Conservation (phyloP, 2,113 vertebrate genomes). For the Bagarius yarrelli region DNA sequence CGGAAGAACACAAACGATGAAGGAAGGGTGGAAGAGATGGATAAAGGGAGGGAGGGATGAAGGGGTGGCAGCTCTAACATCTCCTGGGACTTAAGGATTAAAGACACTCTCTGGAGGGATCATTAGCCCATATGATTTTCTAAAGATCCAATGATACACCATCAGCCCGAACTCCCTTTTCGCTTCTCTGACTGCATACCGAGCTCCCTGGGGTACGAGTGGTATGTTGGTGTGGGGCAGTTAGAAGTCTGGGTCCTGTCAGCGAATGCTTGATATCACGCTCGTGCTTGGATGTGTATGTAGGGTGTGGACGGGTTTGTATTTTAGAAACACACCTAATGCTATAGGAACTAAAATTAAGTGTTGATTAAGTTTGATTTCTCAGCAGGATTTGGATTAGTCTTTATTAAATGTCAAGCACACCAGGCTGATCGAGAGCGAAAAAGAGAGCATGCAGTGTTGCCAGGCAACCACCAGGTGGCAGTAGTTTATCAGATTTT, state of each 20-base stretch:
- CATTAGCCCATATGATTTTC: constrained; percentile 61
- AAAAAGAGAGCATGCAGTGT: not conserved
- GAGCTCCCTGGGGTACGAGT: constrained; percentile 44
- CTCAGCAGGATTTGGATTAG: not conserved
- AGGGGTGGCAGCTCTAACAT: not conserved
- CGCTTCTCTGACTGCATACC: constrained; percentile 35
- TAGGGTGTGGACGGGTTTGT: not conserved
- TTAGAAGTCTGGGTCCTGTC: constrained; percentile 21
- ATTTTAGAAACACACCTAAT: not conserved
- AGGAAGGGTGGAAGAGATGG: not conserved
- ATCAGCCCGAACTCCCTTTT: constrained; percentile 27
- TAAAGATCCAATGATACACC: constrained; percentile 54
- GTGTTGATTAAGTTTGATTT: not conserved
- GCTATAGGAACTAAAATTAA: not conserved
- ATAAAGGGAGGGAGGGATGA: not conserved
- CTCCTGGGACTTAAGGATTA: constrained; percentile 52
- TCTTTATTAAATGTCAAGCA: not conserved
- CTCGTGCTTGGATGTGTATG: constrained; percentile 12
- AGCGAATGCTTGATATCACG: constrained; percentile 36
- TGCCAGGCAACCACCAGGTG: constrained; percentile 59
- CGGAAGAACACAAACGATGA: not conserved
- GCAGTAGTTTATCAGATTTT: constrained; percentile 54
- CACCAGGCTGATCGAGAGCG: not conserved
- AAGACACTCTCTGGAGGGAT: constrained; percentile 56
- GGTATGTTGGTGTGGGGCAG: constrained; percentile 24